phyloP scores from a whole-genome alignment of 1,140 invertebrate genomes.

The Eubasilissa regina region DNA sequence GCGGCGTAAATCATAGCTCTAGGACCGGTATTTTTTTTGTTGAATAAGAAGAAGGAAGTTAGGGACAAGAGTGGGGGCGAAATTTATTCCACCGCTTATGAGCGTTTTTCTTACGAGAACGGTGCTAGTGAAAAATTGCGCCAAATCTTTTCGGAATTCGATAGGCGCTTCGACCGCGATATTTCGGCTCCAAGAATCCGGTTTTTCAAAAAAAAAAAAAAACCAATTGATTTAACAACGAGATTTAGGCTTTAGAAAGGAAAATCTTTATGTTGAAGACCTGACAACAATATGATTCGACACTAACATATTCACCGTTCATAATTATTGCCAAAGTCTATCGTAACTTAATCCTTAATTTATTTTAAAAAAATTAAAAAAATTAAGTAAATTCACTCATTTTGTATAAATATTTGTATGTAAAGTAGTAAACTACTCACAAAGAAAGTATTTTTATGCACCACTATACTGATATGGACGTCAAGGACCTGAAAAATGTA shows the following conservation, averaged over 20 bases:
- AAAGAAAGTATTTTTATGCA: too few species aligned
- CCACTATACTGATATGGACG: too few species aligned
- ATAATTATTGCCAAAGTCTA: too few species aligned
- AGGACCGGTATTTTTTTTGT: constrained; percentile 38
- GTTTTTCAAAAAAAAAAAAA: neutral
- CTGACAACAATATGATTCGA: too few species aligned
- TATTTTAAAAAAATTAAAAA: too few species aligned
- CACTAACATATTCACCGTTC: too few species aligned
- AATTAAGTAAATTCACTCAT: too few species aligned
- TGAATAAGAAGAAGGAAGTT: constrained; percentile 37
- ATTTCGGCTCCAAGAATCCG: neutral
- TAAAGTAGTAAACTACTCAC: too few species aligned
- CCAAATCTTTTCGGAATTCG: constrained; percentile 16
- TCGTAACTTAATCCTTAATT: too few species aligned
- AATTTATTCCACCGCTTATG: constrained; percentile 60
- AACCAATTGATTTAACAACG: neutral
- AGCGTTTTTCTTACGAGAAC: constrained; percentile 59
- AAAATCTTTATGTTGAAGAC: too few species aligned
- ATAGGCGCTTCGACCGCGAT: neutral
- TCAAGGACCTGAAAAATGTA: too few species aligned
- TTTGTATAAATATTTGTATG: too few species aligned
- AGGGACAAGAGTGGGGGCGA: constrained; percentile 34
- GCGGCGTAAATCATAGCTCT: constrained; percentile 57
- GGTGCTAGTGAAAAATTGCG: constrained; percentile 69
- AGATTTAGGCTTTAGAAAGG: neutral